Evolutionary conservation across 2,113 vertebrate genomes (phyloP).

Genomic region (Phaethon lepturus): DNA sequence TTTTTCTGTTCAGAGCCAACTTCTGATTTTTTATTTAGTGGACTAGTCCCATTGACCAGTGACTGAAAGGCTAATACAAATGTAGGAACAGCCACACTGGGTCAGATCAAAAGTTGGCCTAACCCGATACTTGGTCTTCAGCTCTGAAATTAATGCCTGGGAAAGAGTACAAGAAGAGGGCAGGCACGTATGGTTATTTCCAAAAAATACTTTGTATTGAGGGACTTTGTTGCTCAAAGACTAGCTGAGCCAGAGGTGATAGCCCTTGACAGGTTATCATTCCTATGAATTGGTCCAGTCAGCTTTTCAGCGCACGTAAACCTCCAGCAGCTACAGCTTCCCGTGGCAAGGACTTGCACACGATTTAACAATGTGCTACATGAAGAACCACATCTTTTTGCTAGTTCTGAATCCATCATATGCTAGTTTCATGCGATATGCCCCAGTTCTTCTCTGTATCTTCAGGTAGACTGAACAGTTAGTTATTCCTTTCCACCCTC

Average conservation of each 20-base stretch:
- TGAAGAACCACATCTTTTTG: background rate
- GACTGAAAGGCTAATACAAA: background rate
- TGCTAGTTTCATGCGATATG: background rate
- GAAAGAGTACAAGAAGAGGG: background rate
- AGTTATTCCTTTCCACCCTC: background rate
- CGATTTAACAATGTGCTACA: background rate
- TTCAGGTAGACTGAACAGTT: background rate
- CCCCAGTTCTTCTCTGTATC: background rate
- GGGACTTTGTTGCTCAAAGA: background rate
- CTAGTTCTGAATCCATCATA: background rate
- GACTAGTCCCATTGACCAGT: background rate
- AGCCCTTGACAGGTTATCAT: background rate
- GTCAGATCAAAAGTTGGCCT: background rate
- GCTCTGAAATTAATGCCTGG: background rate
- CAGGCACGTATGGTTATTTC: background rate
- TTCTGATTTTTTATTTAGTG: background rate
- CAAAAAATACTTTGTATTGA: background rate
- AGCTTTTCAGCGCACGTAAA: background rate
- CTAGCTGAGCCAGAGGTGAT: background rate
- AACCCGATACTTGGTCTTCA: fast-evolving
- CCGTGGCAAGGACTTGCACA: background rate
- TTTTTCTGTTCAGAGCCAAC: background rate
- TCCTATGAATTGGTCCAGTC: background rate
- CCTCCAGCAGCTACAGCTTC: background rate
- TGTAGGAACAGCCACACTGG: background rate